These are phyloP conservation scores for Platyscapa corneri DNA, from an alignment of 1,140 invertebrate genomes.

Conservation along the genomic window DNA sequence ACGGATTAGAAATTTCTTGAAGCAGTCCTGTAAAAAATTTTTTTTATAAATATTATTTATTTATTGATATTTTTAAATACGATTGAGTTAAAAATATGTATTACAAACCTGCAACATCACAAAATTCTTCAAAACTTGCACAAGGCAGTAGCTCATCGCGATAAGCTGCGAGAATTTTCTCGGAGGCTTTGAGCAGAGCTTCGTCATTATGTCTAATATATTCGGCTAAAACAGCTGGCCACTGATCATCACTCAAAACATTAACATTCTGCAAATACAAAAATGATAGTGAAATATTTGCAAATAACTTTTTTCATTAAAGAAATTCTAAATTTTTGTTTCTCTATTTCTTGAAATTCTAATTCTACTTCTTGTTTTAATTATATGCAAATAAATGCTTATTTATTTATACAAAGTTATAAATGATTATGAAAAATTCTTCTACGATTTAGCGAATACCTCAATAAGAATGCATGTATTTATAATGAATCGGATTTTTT, in stretches of 20 bases:
- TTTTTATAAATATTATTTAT: too few relatives aligned
- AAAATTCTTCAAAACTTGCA: slow-evolving; percentile 91
- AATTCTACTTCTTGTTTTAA: too few relatives aligned
- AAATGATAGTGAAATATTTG: slow-evolving; percentile 25
- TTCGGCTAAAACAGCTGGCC: slow-evolving; percentile 91
- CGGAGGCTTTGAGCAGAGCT: slow-evolving; percentile 88
- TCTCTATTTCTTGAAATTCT: too few relatives aligned
- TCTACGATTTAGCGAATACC: too few relatives aligned
- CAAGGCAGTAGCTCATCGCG: slow-evolving; percentile 93
- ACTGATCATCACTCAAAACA: slow-evolving; percentile 85
- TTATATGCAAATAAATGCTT: too few relatives aligned
- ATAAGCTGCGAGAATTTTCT: slow-evolving; percentile 86
- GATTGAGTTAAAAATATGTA: neutral
- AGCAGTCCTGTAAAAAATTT: slow-evolving; percentile 77
- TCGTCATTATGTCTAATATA: slow-evolving; percentile 96
- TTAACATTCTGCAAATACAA: slow-evolving; percentile 79
- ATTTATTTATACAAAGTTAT: too few relatives aligned
- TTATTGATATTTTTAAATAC: neutral
- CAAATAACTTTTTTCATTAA: too few relatives aligned
- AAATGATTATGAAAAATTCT: too few relatives aligned
- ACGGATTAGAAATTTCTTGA: slow-evolving; percentile 78
- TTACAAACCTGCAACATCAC: slow-evolving; percentile 86
- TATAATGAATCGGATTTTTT: too few relatives aligned
- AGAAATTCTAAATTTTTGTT: too few relatives aligned
- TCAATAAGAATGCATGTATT: too few relatives aligned